Percentiles rank a stretch among this genome's conserved stretches.
phyloP scores from a whole-genome alignment of 2,113 vertebrate species.

The Tragulus kanchil region DNA sequence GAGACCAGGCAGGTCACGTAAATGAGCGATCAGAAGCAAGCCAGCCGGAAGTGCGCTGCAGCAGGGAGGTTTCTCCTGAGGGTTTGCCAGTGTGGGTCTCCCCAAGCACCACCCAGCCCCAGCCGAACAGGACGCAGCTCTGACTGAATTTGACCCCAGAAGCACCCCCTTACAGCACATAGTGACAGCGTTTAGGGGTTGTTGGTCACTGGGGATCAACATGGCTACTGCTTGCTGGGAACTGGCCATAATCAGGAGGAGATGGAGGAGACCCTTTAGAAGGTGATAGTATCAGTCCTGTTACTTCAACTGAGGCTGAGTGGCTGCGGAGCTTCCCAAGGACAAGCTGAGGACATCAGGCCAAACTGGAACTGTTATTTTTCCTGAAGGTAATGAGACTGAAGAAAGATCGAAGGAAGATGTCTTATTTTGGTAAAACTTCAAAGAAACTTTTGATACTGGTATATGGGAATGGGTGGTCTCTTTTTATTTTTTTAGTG shows the following conservation, averaged over 20 bases:
- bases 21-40: not conserved
- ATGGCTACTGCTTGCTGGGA: not conserved
- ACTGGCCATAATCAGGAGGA: not conserved
- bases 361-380: not conserved
- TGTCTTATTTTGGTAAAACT: not conserved
- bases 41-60: rapidly evolving
- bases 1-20: not conserved
- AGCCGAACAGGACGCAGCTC: not conserved
- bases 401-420: conserved; percentile 12
- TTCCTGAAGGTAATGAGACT: not conserved
- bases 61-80: too few relatives aligned
- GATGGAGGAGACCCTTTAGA: not conserved
- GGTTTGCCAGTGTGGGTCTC: rapidly evolving
- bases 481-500: not conserved
- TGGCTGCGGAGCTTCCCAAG: not conserved
- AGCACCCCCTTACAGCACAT: not conserved
- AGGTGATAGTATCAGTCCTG: not conserved
- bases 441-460: not conserved
- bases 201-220: not conserved
- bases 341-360: not conserved
- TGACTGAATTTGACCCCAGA: not conserved
- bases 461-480: not conserved
- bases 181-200: not conserved
- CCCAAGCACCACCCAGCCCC: too few relatives aligned
- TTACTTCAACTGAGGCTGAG: conserved; percentile 1